Evolutionary conservation across 1,140 invertebrate species (phyloP), one percentile per base, ranked within the genome.

Genomic region (Aphis gossypii): DNA sequence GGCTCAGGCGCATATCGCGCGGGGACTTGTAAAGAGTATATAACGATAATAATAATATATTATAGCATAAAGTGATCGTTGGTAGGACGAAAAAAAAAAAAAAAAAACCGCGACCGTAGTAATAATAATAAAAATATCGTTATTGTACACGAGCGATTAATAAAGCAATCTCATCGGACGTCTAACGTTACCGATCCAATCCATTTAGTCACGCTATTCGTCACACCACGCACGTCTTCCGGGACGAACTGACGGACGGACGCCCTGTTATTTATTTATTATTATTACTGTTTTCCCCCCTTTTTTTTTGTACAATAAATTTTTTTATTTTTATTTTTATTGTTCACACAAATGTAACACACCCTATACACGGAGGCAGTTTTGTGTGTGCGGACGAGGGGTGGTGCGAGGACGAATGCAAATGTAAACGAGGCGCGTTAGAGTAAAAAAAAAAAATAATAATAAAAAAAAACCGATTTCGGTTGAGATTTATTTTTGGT

Each of bases 171-270:
- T 84, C 92, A 51, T 93, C 76, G 90, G 76, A 82, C 60, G 56
- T 46, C 46, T 84, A 54, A 51, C n/a, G 82, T 83, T 35, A 92
- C 76, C 90, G 76, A 89, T 83, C 68, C 91, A 54, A 82, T 92
- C 91, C 91, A 92, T 92, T 92, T 84, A 92, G 91, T 82, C 91
- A 92, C 91, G 91, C 91, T 92, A 83, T 92, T 92, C 91, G 91
- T 92, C 91, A 92, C 91, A 82, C 91, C 91, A 35, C n/a, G 30
- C 48, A 35, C 88, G 91, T 83, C 76, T 83, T 83, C 46, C 44
- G n/a, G 60, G 60, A 76, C 60, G 60, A n/a, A n/a, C 60, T n/a
- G n/a, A n/a, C 23, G 9, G 88, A 35, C 18, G 48, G 51, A 56
- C 51, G 38, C 88, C 88, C 51, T 48, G 54, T 25, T 89, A 89